phyloP scores from a whole-genome alignment of 2,797 vertebrate species.

The Pangasius krempfi region DNA sequence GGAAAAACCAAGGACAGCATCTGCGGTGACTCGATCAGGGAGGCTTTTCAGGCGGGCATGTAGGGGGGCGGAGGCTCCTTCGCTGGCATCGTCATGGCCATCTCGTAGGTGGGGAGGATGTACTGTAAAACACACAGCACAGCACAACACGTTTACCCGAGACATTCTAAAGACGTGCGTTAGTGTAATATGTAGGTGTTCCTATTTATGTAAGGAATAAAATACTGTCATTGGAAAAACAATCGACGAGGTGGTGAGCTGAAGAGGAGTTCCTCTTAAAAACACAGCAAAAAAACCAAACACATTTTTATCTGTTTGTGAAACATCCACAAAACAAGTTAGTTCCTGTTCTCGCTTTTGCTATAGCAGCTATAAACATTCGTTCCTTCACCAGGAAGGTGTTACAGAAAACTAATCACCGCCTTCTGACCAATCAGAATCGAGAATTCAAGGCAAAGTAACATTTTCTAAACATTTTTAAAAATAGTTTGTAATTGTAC shows the following conservation, averaged over 20 bases:
- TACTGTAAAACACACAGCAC: conserved; percentile 75
- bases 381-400: neutral
- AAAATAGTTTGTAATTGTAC: too few relatives aligned
- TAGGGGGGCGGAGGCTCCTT: conserved; percentile 97
- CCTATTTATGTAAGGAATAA: neutral
- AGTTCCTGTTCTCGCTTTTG: neutral
- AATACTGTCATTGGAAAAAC: neutral
- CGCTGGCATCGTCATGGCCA: conserved; percentile 98
- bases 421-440: too few relatives aligned
- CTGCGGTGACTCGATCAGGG: conserved; percentile 64
- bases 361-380: neutral
- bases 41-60: conserved; percentile 85
- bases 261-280: neutral
- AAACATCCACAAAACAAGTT: neutral
- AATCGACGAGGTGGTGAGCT: neutral
- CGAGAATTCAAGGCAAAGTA: too few relatives aligned
- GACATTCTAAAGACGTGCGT: too few relatives aligned
- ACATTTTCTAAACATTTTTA: too few relatives aligned
- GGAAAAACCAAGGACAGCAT: conserved; percentile 72
- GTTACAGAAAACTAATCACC: too few relatives aligned
- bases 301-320: neutral
- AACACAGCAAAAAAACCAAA: too few relatives aligned
- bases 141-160: neutral
- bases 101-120: conserved; percentile 96
- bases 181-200: neutral